phyloP scores from a whole-genome alignment of 1,140 invertebrate genomes.

The Cherax destructor region DNA sequence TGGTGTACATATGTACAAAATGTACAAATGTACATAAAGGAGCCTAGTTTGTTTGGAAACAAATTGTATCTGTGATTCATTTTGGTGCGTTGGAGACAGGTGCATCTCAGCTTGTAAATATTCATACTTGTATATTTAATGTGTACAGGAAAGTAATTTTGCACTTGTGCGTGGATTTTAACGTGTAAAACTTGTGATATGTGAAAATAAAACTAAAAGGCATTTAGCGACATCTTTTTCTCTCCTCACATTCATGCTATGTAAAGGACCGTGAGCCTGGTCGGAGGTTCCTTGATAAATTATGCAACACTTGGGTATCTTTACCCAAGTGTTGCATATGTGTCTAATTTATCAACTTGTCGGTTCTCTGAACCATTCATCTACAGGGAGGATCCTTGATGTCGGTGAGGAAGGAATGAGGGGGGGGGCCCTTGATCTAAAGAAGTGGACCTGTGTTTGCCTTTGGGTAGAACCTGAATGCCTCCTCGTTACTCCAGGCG shows the following conservation, averaged over 20 bases:
- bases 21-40: constrained; percentile 66
- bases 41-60: constrained; percentile 63
- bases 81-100: constrained; percentile 59
- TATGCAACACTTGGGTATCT: too few relatives aligned
- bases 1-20: constrained; percentile 60
- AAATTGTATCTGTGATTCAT: constrained; percentile 68
- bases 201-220: constrained; percentile 66
- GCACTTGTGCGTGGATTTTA: constrained; percentile 66
- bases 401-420: too few relatives aligned
- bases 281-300: too few relatives aligned
- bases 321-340: too few relatives aligned
- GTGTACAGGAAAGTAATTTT: constrained; percentile 67
- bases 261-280: too few relatives aligned
- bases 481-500: too few relatives aligned
- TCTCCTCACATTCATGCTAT: neutral
- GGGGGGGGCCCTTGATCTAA: too few relatives aligned
- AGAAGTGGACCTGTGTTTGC: too few relatives aligned
- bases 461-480: too few relatives aligned
- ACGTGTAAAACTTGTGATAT: constrained; percentile 68
- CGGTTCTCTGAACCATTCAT: too few relatives aligned
- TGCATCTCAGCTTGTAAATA: constrained; percentile 68
- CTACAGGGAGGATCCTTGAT: too few relatives aligned
- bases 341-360: too few relatives aligned
- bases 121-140: constrained; percentile 67
- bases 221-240: constrained; percentile 34